Evolutionary conservation across 2,113 vertebrate genomes (phyloP), one percentile per base, ranked within the genome.

Genomic region (Serinus canaria): DNA sequence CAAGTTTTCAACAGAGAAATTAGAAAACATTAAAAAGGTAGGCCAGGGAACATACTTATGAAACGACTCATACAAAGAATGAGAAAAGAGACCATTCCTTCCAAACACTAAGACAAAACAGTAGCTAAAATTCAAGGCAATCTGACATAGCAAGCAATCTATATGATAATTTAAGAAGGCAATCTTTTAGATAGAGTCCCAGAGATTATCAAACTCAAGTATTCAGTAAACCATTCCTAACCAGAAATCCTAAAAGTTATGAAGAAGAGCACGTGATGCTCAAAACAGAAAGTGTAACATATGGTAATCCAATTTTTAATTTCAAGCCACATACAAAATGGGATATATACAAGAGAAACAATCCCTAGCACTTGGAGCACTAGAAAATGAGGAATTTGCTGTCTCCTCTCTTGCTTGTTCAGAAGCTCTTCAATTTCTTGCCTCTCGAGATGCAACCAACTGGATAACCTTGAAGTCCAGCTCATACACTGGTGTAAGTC

Each of bases 1-100:
- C 95, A 97, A 92, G 90, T 96, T 97, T 96, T 97, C 96, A 93
- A 94, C 75, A 41, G 89, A 97, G 83, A 97, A 96, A 97, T 85
- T 96, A 97, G 92, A 97, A 97, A 97, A 95, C 84, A 97, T 98
- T 96, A 91, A 91, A 97, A 95, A 97, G 97, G 80, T 95, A 96
- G 95, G 92, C 96, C 94, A 95, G 95, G 97, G 95, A 98, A 97
- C 90, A 93, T 73, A 86, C 97, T 96, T 92, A 41, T 96, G 93
- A 96, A 96, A 97, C 97, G 97, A 78, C 83, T 94, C 25, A 24
- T 75, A 96, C 72, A 94, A 97, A 97, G 87, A 87, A 94, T 68
- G 63, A 95, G 95, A 95, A 97, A 95, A 90, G 94, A 92, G 68
- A 98, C 46, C 27, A 31, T 66, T 95, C 63, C 73, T 96, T 90